A percentile compares a stretch with the other conserved stretches of the same genome.
Evolutionary conservation across 2,113 vertebrate genomes (phyloP).

Genomic region (Hyaena hyaena): DNA sequence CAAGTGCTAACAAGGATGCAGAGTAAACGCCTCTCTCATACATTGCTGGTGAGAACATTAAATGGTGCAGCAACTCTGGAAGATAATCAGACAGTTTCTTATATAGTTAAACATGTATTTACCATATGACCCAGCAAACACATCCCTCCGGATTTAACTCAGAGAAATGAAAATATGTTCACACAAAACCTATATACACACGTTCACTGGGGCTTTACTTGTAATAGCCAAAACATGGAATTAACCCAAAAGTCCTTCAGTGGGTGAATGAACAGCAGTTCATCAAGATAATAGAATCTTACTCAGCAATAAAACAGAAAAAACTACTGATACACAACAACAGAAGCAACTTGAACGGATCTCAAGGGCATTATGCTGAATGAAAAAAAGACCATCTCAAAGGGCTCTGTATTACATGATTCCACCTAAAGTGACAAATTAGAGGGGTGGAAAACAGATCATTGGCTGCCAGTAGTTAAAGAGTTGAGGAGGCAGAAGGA

Average conservation of each 20-base stretch:
- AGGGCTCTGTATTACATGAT: neutral
- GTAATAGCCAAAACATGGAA: neutral
- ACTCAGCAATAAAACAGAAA: slow-evolving; percentile 23
- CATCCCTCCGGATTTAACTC: neutral
- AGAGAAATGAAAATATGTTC: slow-evolving; percentile 10
- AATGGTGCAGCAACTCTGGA: neutral
- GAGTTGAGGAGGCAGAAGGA: neutral
- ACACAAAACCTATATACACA: neutral
- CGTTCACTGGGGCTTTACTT: neutral
- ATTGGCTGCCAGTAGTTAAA: neutral
- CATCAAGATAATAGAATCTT: neutral
- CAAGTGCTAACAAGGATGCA: neutral
- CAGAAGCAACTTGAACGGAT: neutral
- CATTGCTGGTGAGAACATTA: neutral
- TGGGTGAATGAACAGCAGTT: neutral
- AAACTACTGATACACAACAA: neutral
- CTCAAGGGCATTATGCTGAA: neutral
- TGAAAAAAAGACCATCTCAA: neutral
- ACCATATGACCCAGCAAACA: neutral
- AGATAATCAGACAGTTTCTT: neutral
- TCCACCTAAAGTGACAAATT: neutral
- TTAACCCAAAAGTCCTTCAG: neutral
- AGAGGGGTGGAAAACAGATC: neutral
- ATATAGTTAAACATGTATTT: neutral
- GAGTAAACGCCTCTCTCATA: neutral